Evolutionary conservation across 2,113 vertebrate genomes (phyloP), one percentile per base, ranked within the genome.

Genomic region (Zosterops hypoxanthus): DNA sequence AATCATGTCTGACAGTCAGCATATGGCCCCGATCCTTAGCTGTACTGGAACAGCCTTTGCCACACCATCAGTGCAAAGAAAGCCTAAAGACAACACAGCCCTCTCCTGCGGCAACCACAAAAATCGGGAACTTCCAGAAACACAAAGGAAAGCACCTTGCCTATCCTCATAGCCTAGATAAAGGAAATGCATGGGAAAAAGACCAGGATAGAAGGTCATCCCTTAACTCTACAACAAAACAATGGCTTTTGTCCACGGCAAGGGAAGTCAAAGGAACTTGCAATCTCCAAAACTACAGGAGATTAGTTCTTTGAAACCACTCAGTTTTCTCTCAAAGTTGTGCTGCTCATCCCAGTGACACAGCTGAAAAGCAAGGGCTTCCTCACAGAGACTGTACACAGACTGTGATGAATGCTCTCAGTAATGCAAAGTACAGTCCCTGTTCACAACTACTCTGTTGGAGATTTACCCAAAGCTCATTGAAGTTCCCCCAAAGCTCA

Each of bases 1-100:
- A 91, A 96, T 87, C 70, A 5, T 64, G 49, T 86, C 90, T 97
- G 96, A 96, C 91, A 91, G 82, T 39, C 50, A 90, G 78, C 90
- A 81, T 90, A 88, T 66, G 91, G 89, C 55, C 78, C 64, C 14
- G 0, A 76, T 93, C 60, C 60, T 92, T 47, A 47, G 57, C 16
- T 77, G 61, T 49, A 75, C 47, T 90, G 17, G 11, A 86, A 73
- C 41, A 66, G 60, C 52, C 8, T 73, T 95, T 92, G 56, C 60
- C 77, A 88, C 56, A 68, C 82, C 64, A 75, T 60, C 31, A 57
- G 65, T 36, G 69, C 16, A 81, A 82, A 94, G 57, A 52, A 76
- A 14, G 36, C 60, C 41, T 49, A 50, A 75, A 81, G 64, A 78
- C n/a, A 84, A 8, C 70, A 59, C 8, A 52, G 34, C 15, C 26